These are phyloP conservation scores for Proteles cristata DNA, from an alignment of 2,113 vertebrate species.

Conservation along the genomic window DNA sequence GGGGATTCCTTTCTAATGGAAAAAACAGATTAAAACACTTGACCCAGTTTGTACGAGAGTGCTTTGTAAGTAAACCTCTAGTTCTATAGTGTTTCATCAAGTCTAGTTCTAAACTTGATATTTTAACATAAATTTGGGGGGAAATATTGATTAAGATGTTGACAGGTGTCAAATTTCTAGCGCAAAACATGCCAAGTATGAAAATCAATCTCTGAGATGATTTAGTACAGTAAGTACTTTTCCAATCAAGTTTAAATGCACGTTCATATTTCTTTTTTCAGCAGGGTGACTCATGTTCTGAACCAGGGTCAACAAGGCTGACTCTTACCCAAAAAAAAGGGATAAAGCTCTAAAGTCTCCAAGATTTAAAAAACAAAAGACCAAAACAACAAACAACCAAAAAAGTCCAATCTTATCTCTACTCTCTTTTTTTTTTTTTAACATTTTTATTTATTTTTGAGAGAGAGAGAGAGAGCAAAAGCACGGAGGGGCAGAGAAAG, in stretches of 20 bases:
- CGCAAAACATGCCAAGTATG: background rate
- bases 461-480: too few relatives aligned
- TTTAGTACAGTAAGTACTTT: background rate
- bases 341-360: background rate
- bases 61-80: background rate
- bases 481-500: too few relatives aligned
- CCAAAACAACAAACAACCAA: background rate
- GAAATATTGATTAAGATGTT: background rate
- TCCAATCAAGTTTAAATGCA: background rate
- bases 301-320: background rate
- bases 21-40: conserved; percentile 18
- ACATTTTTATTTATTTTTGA: too few relatives aligned
- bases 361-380: background rate
- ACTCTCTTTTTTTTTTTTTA: background rate
- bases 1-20: background rate
- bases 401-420: background rate
- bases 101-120: background rate
- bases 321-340: background rate
- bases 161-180: background rate
- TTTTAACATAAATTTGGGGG: background rate
- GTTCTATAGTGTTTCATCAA: background rate
- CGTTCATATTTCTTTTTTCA: background rate
- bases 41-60: conserved; percentile 8
- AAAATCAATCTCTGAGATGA: background rate
- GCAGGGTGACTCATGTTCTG: background rate